Percentiles rank a stretch among this genome's conserved stretches.
Conservation (phyloP, 1,140 invertebrate species). For the Cherax destructor region DNA sequence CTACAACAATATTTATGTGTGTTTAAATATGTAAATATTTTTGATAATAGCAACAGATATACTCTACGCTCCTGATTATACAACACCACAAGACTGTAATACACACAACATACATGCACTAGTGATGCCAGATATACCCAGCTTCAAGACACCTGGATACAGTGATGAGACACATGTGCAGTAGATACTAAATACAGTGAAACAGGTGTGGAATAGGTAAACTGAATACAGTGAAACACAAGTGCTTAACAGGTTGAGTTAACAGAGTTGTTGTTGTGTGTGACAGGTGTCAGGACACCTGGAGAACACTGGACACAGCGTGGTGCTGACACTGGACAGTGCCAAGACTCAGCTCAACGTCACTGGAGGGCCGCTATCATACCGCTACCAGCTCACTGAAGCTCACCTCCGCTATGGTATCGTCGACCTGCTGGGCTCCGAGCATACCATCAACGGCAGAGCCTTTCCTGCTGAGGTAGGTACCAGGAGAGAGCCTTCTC, state of each 20-base stretch:
- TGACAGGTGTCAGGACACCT: conserved; percentile 89
- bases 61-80: background rate
- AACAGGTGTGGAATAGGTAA: no score
- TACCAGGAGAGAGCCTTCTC: background rate
- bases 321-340: conserved; percentile 74
- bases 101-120: no score
- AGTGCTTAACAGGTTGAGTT: no score
- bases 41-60: background rate
- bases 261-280: no score
- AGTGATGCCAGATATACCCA: no score
- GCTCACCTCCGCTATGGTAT: conserved; percentile 96
- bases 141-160: no score
- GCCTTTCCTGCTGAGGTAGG: conserved; percentile 95
- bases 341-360: conserved; percentile 88
- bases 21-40: no score
- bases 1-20: background rate
- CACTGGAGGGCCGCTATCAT: conserved; percentile 95
- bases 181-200: no score
- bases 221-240: no score
- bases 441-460: conserved; percentile 94
- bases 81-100: no score
- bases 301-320: conserved; percentile 89
- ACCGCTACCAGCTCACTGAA: conserved; percentile 95
- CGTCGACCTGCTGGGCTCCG: conserved; percentile 90
- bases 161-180: no score